Percentiles rank a stretch among this genome's conserved stretches.
Conservation (phyloP, 2,113 vertebrate species). For the Syngnathoides biaculeatus region DNA sequence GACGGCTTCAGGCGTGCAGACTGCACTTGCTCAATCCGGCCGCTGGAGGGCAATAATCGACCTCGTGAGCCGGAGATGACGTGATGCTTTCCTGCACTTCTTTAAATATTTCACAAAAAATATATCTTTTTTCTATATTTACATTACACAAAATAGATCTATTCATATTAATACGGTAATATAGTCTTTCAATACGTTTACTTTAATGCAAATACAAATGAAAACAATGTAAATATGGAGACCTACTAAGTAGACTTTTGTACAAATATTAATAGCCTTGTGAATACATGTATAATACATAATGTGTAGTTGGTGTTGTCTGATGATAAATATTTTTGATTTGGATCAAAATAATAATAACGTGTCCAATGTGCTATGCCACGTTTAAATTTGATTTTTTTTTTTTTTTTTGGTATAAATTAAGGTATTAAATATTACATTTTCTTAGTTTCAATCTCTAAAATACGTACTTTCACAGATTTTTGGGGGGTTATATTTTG, state of each 20-base stretch:
- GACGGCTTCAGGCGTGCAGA: constrained; percentile 10
- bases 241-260: background rate
- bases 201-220: background rate
- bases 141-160: too few relatives aligned
- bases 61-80: constrained; percentile 42
- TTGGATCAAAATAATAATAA: background rate
- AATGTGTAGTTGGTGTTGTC: background rate
- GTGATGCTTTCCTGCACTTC: background rate
- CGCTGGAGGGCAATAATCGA: constrained; percentile 71
- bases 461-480: too few relatives aligned
- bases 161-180: too few relatives aligned
- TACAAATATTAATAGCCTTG: background rate
- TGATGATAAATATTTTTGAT: background rate
- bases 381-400: background rate
- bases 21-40: constrained; percentile 57
- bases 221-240: background rate
- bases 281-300: background rate
- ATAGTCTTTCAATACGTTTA: background rate
- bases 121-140: too few relatives aligned
- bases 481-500: background rate
- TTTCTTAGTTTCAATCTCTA: background rate
- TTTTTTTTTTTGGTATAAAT: background rate
- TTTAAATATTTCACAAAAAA: background rate
- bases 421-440: background rate
- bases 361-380: background rate